Percentiles rank a stretch among this genome's conserved stretches.
phyloP scores from a whole-genome alignment of 2,113 vertebrate species.

The Orycteropus afer region DNA sequence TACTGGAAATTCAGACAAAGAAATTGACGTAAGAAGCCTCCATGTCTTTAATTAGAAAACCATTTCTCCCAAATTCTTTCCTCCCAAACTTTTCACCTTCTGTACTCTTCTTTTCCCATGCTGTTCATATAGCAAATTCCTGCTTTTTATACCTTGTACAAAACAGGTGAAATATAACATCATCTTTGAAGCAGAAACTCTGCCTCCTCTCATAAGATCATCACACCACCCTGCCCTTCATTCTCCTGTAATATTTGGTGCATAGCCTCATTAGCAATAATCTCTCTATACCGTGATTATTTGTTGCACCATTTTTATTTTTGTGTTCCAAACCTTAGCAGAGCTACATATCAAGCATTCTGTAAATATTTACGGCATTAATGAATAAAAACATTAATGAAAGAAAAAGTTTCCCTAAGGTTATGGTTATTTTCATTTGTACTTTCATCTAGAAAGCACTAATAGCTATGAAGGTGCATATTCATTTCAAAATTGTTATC shows the following conservation, averaged over 20 bases:
- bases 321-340: background rate
- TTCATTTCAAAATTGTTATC: background rate
- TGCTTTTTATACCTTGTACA: background rate
- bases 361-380: background rate
- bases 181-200: background rate
- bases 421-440: background rate
- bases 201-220: background rate
- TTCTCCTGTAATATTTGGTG: background rate
- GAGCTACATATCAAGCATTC: background rate
- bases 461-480: background rate
- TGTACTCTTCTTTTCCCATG: background rate
- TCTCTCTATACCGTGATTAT: background rate
- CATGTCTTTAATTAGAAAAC: background rate
- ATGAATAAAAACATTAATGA: background rate
- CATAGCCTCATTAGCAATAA: background rate
- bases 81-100: background rate
- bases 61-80: background rate
- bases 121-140: background rate
- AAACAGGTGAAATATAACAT: background rate
- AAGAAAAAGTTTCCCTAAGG: background rate
- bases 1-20: background rate
- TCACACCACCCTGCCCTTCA: no score
- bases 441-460: background rate
- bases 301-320: background rate
- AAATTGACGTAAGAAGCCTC: background rate